Conservation (phyloP, 2,797 vertebrate genomes). For the Lindbergichthys nudifrons region DNA sequence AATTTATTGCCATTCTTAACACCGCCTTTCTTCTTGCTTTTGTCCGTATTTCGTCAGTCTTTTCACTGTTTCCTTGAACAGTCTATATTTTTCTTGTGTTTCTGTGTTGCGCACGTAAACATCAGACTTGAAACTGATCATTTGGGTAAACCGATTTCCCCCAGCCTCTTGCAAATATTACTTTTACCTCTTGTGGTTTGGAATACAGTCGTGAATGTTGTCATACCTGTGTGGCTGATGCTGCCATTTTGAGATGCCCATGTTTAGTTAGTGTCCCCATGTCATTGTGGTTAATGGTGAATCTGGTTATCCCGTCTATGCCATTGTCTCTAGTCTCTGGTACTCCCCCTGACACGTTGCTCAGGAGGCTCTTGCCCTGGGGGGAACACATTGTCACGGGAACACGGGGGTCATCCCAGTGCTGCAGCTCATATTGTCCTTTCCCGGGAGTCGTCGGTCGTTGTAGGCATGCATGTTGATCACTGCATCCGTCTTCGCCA, state of each 20-base stretch:
- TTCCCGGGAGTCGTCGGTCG: constrained; percentile 95
- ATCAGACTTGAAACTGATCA: constrained; percentile 83
- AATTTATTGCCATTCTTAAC: constrained; percentile 90
- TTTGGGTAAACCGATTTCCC: constrained; percentile 55
- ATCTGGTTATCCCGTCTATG: constrained; percentile 82
- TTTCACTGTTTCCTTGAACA: constrained; percentile 53
- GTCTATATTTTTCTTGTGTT: constrained; percentile 61
- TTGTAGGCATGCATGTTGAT: constrained; percentile 99
- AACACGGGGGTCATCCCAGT: constrained; percentile 92
- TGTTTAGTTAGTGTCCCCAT: constrained; percentile 83
- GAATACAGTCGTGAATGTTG: constrained; percentile 70
- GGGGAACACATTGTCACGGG: constrained; percentile 86
- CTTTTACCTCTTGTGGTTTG: constrained; percentile 58
- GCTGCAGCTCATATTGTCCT: constrained; percentile 96
- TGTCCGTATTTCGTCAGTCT: constrained; percentile 47
- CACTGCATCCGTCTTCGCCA: constrained; percentile 94
- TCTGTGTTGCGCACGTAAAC: constrained; percentile 86
- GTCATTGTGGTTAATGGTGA: constrained; percentile 85
- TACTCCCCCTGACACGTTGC: constrained; percentile 77
- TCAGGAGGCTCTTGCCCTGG: constrained; percentile 79
- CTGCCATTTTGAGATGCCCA: constrained; percentile 84
- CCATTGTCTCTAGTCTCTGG: constrained; percentile 84
- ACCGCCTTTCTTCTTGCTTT: constrained; percentile 65
- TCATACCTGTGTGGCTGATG: constrained; percentile 85
- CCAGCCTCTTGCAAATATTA: constrained; percentile 30